Evolutionary conservation across 2,113 vertebrate species (phyloP).

Genomic region (Struthio camelus): DNA sequence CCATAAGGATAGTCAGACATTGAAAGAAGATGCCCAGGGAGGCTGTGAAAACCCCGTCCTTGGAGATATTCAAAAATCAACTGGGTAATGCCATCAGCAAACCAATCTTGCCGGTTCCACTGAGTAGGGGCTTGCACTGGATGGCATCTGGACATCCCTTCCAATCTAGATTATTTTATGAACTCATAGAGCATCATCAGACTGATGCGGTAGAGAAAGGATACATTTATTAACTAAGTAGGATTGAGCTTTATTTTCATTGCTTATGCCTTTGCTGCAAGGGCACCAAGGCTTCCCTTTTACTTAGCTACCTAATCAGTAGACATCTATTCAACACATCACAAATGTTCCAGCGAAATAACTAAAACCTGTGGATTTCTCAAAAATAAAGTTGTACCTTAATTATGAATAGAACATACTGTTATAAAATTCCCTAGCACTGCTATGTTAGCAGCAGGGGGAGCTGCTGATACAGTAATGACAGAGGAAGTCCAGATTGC

Average conservation of each 20-base stretch:
- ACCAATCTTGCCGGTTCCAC: neutral
- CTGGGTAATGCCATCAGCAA: neutral
- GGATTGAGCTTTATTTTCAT: neutral
- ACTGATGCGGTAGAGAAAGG: neutral
- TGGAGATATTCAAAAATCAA: neutral
- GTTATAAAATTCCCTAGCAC: neutral
- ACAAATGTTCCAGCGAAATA: neutral
- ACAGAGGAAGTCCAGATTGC: neutral
- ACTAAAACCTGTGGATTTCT: neutral
- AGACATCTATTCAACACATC: neutral
- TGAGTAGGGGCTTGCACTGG: neutral
- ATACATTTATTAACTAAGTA: neutral
- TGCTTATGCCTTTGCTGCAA: neutral
- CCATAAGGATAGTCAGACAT: neutral
- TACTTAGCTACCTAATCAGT: neutral
- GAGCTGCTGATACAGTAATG: neutral
- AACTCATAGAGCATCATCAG: neutral
- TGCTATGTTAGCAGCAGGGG: slow-evolving; percentile 46
- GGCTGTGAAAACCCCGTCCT: neutral
- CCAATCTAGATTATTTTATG: neutral
- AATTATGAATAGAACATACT: neutral
- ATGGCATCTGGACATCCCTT: neutral
- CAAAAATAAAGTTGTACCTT: neutral
- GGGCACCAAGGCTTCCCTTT: neutral
- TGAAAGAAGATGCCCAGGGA: neutral